Evolutionary conservation across 2,797 vertebrate species (phyloP).

Genomic region (Myripristis jacobus): DNA sequence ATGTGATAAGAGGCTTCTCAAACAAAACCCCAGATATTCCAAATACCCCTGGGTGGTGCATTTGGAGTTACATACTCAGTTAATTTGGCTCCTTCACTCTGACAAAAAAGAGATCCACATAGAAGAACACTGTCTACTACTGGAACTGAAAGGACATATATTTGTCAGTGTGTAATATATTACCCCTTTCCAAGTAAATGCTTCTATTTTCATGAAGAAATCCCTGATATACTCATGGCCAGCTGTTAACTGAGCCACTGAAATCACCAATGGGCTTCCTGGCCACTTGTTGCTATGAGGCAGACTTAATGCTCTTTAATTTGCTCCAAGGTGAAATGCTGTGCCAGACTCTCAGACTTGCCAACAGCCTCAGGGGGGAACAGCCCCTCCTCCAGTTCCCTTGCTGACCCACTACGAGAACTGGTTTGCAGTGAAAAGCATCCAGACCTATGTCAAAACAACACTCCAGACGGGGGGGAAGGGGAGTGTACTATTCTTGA

Average conservation of each 20-base stretch:
- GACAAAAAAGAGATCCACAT: too few relatives aligned
- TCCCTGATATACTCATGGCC: too few relatives aligned
- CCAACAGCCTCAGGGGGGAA: neutral
- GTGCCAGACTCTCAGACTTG: neutral
- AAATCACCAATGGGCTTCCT: too few relatives aligned
- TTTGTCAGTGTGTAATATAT: too few relatives aligned
- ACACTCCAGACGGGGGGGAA: conserved; percentile 33
- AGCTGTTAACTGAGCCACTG: too few relatives aligned
- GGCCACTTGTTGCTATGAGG: too few relatives aligned
- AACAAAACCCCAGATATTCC: too few relatives aligned
- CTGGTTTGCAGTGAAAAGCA: conserved; percentile 12
- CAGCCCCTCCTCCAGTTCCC: neutral
- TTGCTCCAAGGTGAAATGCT: neutral
- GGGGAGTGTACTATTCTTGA: neutral
- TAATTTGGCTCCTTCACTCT: too few relatives aligned
- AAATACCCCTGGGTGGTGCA: neutral
- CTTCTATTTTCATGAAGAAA: too few relatives aligned
- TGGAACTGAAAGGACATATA: neutral
- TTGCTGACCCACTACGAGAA: conserved; percentile 8
- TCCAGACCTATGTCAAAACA: conserved; percentile 11
- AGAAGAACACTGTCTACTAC: neutral
- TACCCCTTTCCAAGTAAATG: too few relatives aligned
- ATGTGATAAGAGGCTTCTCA: too few relatives aligned
- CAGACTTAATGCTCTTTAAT: too few relatives aligned
- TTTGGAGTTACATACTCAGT: neutral